Base-by-base conservation (phyloP, 2,113 vertebrate genomes). In the Coturnix japonica region DNA sequence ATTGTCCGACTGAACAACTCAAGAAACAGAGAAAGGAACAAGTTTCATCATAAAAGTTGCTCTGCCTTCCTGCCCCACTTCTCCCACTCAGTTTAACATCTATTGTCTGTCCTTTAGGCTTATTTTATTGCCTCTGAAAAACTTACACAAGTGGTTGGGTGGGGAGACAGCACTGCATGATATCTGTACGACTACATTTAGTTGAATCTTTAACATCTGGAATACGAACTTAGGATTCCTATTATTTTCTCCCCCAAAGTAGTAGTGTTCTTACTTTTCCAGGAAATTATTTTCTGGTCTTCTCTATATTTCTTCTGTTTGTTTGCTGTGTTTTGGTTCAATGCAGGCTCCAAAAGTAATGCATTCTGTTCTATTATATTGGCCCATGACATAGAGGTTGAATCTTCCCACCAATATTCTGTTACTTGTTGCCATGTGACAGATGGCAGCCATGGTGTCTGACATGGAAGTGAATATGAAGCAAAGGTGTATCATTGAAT, bases 1-100 rank as follows among this genome's bases (percentile, higher is more conserved):
- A 89, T 63, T 91, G 74, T 93, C 88, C 87, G 91, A 94, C 84
- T 87, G 92, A 89, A 73, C 59, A 90, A 72, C 59, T 79, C 6
- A 37, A 85, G 54, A 91, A 64, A 85, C 66, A 76, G 28, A 54
- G 77, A 93, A 85, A 75, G 89, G 57, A 76, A 84, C 41, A 83
- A 67, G 79, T 91, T 95, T 83, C 43, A 88, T 90, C 64, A 85
- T 0, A 8, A 9, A 66, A 90, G 78, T 49, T 73, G 70, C 33
- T 54, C 30, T 0, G 9, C 61, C 80, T 83, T 64, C 65, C 60
- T 67, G 41, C 31, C 37, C 49, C 28, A 87, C 53, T 89, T 79
- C 28, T 89, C 74, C 71, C 78, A 89, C n/a, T 12, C 77, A 79
- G 28, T 81, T 88, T 86, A 89, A 31, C 75, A 93, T 67, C 53